Conservation (phyloP, 2,888 invertebrate genomes). For the Gasteruption jaculator region DNA sequence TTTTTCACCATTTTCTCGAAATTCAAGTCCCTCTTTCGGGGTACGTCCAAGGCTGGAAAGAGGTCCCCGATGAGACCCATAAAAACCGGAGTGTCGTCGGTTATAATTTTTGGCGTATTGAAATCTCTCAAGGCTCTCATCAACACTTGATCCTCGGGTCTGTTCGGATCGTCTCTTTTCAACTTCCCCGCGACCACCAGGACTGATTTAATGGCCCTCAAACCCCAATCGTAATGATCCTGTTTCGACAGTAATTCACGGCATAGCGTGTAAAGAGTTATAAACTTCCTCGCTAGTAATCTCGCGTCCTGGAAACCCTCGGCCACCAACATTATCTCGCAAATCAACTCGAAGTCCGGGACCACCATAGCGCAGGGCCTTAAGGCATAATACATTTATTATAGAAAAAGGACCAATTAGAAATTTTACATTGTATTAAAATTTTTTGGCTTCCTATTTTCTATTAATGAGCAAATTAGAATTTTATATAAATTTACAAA, state of each 20-base stretch:
- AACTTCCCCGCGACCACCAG: slow-evolving; percentile 90
- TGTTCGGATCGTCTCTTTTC: slow-evolving; percentile 70
- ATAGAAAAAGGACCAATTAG: not conserved
- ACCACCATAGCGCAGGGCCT: slow-evolving; percentile 98
- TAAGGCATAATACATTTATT: slow-evolving; percentile 9
- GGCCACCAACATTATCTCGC: slow-evolving; percentile 95
- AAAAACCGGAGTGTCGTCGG: slow-evolving; percentile 87
- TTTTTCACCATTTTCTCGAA: slow-evolving; percentile 77
- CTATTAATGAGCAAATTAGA: too few species aligned
- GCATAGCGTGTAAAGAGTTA: slow-evolving; percentile 87
- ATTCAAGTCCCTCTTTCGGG: slow-evolving; percentile 77
- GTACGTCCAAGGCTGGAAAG: slow-evolving; percentile 89
- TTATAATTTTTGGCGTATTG: slow-evolving; percentile 90
- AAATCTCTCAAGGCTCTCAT: slow-evolving; percentile 93
- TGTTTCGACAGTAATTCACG: slow-evolving; percentile 87
- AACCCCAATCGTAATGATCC: slow-evolving; percentile 96
- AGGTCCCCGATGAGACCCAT: slow-evolving; percentile 90
- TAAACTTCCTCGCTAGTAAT: slow-evolving; percentile 85
- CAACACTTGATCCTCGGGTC: slow-evolving; percentile 88
- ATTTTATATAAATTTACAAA: too few species aligned
- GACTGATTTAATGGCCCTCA: slow-evolving; percentile 92
- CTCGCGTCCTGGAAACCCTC: slow-evolving; percentile 93
- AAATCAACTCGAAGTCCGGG: slow-evolving; percentile 92
- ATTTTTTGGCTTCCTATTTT: too few species aligned
- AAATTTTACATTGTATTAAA: not conserved